Conservation (phyloP, 2,888 invertebrate species). For the Amphipyra berbera region DNA sequence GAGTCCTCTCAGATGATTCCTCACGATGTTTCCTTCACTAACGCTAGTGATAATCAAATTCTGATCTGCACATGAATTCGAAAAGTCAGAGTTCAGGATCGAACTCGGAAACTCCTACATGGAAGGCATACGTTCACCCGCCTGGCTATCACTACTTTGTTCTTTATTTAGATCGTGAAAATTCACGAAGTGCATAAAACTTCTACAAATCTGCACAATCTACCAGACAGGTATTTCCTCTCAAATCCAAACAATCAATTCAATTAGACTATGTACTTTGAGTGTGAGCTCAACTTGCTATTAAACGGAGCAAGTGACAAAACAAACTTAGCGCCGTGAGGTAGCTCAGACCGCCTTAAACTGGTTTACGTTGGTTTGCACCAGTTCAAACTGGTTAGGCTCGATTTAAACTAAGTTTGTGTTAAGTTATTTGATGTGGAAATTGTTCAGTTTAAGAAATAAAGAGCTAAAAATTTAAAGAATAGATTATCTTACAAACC, state of each 20-base stretch:
- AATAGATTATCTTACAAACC: too few relatives aligned
- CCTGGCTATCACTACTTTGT: too few relatives aligned
- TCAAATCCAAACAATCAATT: conserved; percentile 55
- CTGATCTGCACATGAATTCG: too few relatives aligned
- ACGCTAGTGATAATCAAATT: too few relatives aligned
- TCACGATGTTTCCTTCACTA: too few relatives aligned
- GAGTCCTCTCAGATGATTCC: too few relatives aligned
- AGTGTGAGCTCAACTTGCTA: conserved; percentile 55
- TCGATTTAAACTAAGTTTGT: conserved; percentile 49
- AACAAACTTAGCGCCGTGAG: conserved; percentile 56
- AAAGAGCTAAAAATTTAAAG: background rate
- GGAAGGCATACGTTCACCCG: too few relatives aligned
- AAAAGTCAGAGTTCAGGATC: too few relatives aligned
- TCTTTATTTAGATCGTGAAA: too few relatives aligned
- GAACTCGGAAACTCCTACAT: too few relatives aligned
- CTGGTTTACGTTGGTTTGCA: conserved; percentile 58
- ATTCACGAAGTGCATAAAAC: background rate
- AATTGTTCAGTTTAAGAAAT: conserved; percentile 19
- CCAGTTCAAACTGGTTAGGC: conserved; percentile 47
- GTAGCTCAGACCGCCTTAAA: conserved; percentile 54
- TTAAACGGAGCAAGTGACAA: conserved; percentile 60
- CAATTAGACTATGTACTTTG: conserved; percentile 53
- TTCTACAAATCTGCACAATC: background rate
- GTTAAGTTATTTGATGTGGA: conserved; percentile 36
- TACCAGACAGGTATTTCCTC: conserved; percentile 27